Base-by-base conservation (phyloP, 2,888 invertebrate genomes). In the Hyposoter dolosus region DNA sequence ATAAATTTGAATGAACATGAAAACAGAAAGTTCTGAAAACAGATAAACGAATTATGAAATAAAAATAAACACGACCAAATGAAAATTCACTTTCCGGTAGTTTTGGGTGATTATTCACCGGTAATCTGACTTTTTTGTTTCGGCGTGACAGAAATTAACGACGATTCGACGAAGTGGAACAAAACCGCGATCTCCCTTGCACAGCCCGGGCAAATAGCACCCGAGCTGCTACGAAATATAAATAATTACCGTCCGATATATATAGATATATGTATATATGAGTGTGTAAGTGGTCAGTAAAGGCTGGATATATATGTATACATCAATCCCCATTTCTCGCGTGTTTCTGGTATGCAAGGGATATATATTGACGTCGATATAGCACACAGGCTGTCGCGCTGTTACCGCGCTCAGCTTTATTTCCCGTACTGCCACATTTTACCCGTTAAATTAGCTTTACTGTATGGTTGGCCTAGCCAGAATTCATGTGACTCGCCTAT, bases 211-310 rank as follows among this genome's bases (percentile, higher is more conserved):
- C n/a, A 19, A 78, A 79, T 71, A 60, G 71, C 75, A 68, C 66
- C 68, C 82, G 80, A 69, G 75, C 65, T 78, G 84, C 88, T 88
- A 88, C 89, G 90, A 92, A 92, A 91, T 91, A 92, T 91, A 92
- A 93, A 93, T 93, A 92, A 93, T 93, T 93, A 93, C 85, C n/a
- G 90, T 87, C 89, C 90, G 91, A 92, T 90, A 89, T 90, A 72
- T 72, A 72, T 43, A 69, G 17, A 50, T 75, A 53, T 45, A 75
- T 50, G 40, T 77, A 60, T 43, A 50, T 75, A 43, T 60, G 56
- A 12, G n/a, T 45, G 23, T 28, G 91, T 90, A 91, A 91, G 89
- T 90, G 86, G 89, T 84, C 89, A 88, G 87, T 85, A 89, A 63
- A 69, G 53, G 53, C 69, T 9, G 3, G 19, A 28, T 45, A 28